Percentiles rank a stretch among this genome's conserved stretches.
These are phyloP conservation scores for Microcebus tavaratra DNA, from an alignment of 2,113 vertebrate species.

Conservation along the genomic window DNA sequence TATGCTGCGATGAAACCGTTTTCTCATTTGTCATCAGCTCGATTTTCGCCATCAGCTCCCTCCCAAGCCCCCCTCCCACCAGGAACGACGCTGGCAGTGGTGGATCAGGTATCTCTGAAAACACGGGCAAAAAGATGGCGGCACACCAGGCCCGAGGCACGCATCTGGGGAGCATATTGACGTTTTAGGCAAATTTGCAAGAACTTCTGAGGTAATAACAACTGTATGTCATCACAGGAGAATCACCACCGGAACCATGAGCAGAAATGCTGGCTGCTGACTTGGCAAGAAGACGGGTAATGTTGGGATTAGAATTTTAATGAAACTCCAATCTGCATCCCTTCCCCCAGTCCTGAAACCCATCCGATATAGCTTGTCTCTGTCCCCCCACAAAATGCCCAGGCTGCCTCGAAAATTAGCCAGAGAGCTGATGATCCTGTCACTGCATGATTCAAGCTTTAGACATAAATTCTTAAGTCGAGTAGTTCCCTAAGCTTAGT, in stretches of 20 bases:
- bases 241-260: constrained; percentile 73
- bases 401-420: constrained; percentile 59
- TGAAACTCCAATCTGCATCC: constrained; percentile 83
- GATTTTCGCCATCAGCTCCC: not conserved
- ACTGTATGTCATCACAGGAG: constrained; percentile 73
- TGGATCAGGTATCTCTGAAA: constrained; percentile 8
- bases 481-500: not conserved
- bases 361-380: constrained; percentile 66
- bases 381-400: constrained; percentile 48
- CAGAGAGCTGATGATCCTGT: not conserved
- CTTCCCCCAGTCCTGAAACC: constrained; percentile 64
- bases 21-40: not conserved
- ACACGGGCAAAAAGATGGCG: constrained; percentile 2
- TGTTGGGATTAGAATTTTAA: constrained; percentile 84
- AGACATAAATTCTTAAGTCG: not conserved
- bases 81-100: not conserved
- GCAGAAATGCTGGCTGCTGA: constrained; percentile 81
- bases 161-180: constrained; percentile 62
- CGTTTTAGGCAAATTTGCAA: constrained; percentile 72
- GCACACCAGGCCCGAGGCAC: constrained; percentile 1
- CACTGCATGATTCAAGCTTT: not conserved
- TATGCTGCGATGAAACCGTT: not conserved
- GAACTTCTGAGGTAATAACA: constrained; percentile 48
- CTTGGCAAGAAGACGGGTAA: constrained; percentile 81
- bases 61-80: not conserved